A percentile compares a stretch with the other conserved stretches of the same genome.
Evolutionary conservation across 2,888 invertebrate genomes (phyloP).

Genomic region (Chymomyza fuscimana): DNA sequence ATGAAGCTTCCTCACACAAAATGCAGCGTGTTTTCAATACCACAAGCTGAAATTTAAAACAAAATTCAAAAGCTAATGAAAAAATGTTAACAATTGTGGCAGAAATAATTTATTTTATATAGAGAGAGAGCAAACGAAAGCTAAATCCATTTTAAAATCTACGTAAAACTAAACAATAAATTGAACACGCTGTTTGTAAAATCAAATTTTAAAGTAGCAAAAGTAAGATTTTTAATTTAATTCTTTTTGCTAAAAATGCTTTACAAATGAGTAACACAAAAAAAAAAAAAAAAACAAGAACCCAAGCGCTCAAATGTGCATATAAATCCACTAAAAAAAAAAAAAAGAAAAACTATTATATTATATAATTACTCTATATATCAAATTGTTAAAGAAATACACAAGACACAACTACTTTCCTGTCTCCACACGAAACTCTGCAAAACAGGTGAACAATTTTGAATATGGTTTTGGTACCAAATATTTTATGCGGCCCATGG

Average conservation of each 20-base stretch:
- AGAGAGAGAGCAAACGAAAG: constrained; percentile 31
- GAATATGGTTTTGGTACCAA: constrained; percentile 51
- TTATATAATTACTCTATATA: constrained; percentile 61
- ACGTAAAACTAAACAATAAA: constrained; percentile 27
- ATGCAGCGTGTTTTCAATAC: constrained; percentile 46
- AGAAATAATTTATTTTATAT: constrained; percentile 69
- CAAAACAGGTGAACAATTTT: constrained; percentile 29
- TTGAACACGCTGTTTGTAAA: constrained; percentile 48
- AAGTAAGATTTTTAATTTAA: constrained; percentile 59
- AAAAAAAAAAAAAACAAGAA: constrained; percentile 32
- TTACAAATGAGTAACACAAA: constrained; percentile 46
- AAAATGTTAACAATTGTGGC: constrained; percentile 34
- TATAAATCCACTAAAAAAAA: constrained; percentile 60
- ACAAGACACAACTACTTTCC: constrained; percentile 41
- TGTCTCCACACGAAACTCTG: constrained; percentile 53
- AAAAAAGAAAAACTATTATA: constrained; percentile 42
- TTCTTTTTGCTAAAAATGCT: constrained; percentile 76
- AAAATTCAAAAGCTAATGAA: constrained; percentile 6
- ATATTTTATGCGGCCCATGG: constrained; percentile 39
- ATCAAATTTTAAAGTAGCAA: constrained; percentile 50
- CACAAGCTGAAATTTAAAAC: constrained; percentile 11
- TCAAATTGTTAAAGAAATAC: constrained; percentile 63
- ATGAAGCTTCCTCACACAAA: constrained; percentile 68
- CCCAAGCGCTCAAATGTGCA: constrained; percentile 37
- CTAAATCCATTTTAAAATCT: constrained; percentile 16